Percentiles rank a stretch among this genome's conserved stretches.
Conservation (phyloP, 2,797 vertebrate genomes). For the Manis pentadactyla region DNA sequence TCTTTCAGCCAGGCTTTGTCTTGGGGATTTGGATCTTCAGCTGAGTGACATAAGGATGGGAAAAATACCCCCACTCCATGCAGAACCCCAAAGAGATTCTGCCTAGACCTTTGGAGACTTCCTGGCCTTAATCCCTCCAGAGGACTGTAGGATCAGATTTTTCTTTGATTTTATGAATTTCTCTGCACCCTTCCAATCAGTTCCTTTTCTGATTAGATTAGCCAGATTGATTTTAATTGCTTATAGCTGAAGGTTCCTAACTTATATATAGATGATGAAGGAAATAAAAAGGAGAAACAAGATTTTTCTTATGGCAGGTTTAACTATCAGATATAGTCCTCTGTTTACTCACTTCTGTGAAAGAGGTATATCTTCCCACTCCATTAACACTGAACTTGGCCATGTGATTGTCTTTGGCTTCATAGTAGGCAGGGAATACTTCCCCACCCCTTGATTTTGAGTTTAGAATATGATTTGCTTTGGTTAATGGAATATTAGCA, state of each 20-base stretch:
- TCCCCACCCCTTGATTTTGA: background rate
- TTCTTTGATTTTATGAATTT: background rate
- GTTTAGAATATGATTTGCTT: slow-evolving; percentile 8
- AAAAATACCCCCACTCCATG: background rate
- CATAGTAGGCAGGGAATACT: background rate
- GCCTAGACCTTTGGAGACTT: background rate
- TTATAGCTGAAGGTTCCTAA: background rate
- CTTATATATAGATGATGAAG: background rate
- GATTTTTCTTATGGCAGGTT: background rate
- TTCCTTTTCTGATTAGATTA: background rate
- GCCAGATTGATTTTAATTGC: background rate
- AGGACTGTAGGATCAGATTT: background rate
- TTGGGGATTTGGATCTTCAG: background rate
- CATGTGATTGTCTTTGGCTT: background rate
- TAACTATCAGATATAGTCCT: background rate
- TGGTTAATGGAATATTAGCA: background rate
- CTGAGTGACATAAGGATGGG: background rate
- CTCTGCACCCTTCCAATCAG: background rate
- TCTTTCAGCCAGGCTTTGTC: background rate
- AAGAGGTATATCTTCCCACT: background rate
- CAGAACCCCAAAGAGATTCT: too few species aligned
- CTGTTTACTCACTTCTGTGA: background rate
- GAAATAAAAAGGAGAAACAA: background rate
- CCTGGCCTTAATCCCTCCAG: background rate
- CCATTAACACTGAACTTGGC: background rate